Conservation (phyloP, 2,888 invertebrate genomes). For the Pocota personata region DNA sequence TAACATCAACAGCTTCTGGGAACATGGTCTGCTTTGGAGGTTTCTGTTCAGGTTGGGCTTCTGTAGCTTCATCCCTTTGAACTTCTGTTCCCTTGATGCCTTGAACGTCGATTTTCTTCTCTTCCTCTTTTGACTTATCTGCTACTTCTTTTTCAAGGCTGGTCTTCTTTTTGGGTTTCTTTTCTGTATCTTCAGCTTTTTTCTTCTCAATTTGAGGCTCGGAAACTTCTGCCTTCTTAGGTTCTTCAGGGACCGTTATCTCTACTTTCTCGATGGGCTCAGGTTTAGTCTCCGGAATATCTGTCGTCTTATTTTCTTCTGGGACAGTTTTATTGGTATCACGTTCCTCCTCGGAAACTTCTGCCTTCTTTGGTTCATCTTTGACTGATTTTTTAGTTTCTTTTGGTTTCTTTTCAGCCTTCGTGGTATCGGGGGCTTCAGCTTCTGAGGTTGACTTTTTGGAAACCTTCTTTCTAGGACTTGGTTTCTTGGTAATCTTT, state of each 20-base stretch:
- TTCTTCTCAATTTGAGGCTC: slow-evolving; percentile 28
- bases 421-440: background rate
- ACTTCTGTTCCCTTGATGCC: too few relatives aligned
- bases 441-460: slow-evolving; percentile 39
- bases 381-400: slow-evolving; percentile 52
- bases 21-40: background rate
- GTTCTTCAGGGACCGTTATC: slow-evolving; percentile 42
- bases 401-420: slow-evolving; percentile 45
- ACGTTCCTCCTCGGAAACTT: slow-evolving; percentile 10
- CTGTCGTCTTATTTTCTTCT: slow-evolving; percentile 35
- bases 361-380: slow-evolving; percentile 38
- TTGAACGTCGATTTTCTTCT: too few relatives aligned
- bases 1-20: background rate
- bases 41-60: background rate
- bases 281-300: slow-evolving; percentile 49
- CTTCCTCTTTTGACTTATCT: too few relatives aligned
- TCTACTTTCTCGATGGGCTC: slow-evolving; percentile 11
- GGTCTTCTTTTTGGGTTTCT: too few relatives aligned
- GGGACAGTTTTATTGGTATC: slow-evolving; percentile 51
- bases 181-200: slow-evolving; percentile 32
- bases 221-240: slow-evolving; percentile 39
- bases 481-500: slow-evolving; percentile 29
- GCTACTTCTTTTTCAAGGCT: too few relatives aligned
- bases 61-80: slow-evolving; percentile 29
- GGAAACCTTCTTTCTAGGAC: slow-evolving; percentile 19